Evolutionary conservation across 2,888 invertebrate species (phyloP).

Genomic region (Heteromurus nitidus): DNA sequence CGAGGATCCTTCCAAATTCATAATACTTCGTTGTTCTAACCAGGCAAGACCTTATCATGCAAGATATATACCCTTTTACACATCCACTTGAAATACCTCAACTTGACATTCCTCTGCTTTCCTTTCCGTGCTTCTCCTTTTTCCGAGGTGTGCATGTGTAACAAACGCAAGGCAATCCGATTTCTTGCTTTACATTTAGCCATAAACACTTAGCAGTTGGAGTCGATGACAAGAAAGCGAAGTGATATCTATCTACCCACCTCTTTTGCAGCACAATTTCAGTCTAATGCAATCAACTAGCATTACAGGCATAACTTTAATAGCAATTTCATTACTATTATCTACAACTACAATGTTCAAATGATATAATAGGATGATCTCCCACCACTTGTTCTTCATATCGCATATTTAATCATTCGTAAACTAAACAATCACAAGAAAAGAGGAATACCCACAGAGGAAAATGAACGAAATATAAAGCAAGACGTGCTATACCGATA

Average conservation of each 20-base stretch:
- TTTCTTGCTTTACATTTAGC: not conserved
- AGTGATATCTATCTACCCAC: too few species aligned
- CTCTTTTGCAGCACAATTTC: too few species aligned
- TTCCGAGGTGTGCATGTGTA: too few species aligned
- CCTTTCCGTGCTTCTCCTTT: not conserved
- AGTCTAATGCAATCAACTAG: not conserved
- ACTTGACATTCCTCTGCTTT: not conserved
- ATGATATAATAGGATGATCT: not conserved
- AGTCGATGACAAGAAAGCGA: constrained; percentile 1
- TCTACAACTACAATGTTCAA: not conserved
- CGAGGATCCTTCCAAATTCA: too few species aligned
- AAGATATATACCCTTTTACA: not conserved
- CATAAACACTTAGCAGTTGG: not conserved
- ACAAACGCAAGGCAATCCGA: not conserved
- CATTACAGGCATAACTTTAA: not conserved
- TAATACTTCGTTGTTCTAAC: too few species aligned
- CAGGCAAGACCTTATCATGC: too few species aligned
- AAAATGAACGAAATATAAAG: not conserved
- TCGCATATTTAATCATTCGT: not conserved
- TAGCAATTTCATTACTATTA: not conserved
- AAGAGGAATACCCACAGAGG: not conserved
- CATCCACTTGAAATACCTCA: not conserved
- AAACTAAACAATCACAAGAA: not conserved
- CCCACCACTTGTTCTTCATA: not conserved
- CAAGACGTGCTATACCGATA: not conserved